These are phyloP conservation scores for Micromesistius poutassou DNA, from an alignment of 2,797 vertebrate species.

Conservation along the genomic window DNA sequence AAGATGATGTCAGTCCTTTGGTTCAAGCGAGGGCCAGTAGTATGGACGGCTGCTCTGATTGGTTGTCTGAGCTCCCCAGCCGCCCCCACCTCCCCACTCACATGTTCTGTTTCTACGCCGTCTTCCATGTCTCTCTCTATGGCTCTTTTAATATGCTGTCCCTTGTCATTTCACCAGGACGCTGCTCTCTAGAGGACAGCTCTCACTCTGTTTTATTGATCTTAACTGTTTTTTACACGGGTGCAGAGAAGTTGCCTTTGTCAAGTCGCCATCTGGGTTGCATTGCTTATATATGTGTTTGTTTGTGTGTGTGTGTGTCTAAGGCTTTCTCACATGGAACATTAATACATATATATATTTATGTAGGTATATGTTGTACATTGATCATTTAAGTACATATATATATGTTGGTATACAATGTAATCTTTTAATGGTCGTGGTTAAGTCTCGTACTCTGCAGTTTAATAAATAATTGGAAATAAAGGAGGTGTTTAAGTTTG, in stretches of 20 bases:
- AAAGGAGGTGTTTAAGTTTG: background rate
- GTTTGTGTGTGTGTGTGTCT: background rate
- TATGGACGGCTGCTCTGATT: background rate
- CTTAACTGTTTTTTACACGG: conserved; percentile 15
- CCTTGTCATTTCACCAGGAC: background rate
- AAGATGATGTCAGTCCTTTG: background rate
- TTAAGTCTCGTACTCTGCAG: background rate
- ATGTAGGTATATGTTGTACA: no score
- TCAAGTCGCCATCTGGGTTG: background rate
- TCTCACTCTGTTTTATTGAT: background rate
- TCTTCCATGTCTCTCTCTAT: background rate
- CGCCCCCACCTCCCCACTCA: background rate
- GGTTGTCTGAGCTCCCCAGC: background rate
- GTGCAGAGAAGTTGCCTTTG: background rate
- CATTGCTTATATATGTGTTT: background rate
- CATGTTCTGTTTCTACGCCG: background rate
- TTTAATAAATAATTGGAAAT: conserved; percentile 5
- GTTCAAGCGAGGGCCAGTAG: background rate
- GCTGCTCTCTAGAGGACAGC: background rate
- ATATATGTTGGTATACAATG: conserved; percentile 1
- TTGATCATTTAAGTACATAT: background rate
- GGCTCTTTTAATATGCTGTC: no score
- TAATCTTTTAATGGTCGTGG: background rate
- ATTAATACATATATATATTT: background rate
- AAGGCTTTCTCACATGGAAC: background rate